Evolutionary conservation across 2,113 vertebrate genomes (phyloP).

Genomic region (Zosterops pallidus): DNA sequence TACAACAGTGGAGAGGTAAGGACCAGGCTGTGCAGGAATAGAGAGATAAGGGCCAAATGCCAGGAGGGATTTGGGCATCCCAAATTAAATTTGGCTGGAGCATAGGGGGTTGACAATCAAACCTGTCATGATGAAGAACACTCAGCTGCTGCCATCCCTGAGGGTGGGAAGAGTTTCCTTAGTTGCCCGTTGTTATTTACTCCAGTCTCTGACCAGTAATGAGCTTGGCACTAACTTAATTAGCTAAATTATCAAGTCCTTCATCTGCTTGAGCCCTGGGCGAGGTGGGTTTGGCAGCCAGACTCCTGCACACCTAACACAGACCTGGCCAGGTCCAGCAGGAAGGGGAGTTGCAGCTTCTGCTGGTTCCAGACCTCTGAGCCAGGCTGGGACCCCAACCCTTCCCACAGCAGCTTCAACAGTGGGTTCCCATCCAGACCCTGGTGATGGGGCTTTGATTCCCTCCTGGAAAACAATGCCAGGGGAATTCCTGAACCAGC

Average conservation of each 20-base stretch:
- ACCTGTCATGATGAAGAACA: background rate
- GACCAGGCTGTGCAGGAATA: background rate
- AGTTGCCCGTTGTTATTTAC: background rate
- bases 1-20: background rate
- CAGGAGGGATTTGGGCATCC: background rate
- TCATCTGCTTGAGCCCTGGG: background rate
- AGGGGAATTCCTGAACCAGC: background rate
- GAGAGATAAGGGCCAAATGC: background rate
- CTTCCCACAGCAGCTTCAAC: rapidly evolving
- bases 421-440: background rate
- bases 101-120: background rate
- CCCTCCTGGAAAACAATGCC: background rate
- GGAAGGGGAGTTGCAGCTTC: background rate
- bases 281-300: background rate
- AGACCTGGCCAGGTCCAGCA: background rate
- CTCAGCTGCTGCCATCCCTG: background rate
- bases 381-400: background rate
- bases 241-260: background rate
- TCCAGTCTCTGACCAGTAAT: background rate
- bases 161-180: background rate
- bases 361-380: background rate
- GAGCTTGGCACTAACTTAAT: background rate
- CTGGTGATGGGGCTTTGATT: background rate
- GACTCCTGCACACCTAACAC: background rate
- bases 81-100: background rate